Base-by-base conservation (phyloP, 2,888 invertebrate species). In the Drosophila barbarae region DNA sequence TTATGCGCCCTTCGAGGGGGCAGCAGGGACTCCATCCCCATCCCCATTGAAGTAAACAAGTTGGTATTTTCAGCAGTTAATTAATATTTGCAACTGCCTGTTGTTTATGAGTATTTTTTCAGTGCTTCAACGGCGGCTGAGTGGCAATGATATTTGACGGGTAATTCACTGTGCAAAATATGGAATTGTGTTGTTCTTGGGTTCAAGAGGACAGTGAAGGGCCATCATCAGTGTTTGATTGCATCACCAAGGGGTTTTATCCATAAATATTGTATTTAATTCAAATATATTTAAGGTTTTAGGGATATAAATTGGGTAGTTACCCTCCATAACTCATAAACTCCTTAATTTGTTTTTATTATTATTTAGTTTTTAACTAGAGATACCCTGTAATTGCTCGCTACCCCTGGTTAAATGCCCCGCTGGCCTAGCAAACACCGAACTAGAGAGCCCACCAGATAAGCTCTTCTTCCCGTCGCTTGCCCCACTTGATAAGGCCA, bases 61-160 rank as follows among this genome's bases (percentile, higher is more conserved):
- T 63, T 39, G 64, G 51, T 46, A 58, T 64, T 75, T 73, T 72
- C 74, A 72, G 69, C 71, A 82, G 71, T 78, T 78, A 78, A 78
- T 78, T 79, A 79, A 79, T 65, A 44, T 72, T 77, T 65, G 66
- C 36, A 34, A 41, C 42, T 42, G 52, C 36, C 59, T 38, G 41
- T 30, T 47, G 56, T 68, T 58, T 23, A 47, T 41, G 41, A 44
- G 55, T 46, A 42, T 63, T 47, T 71, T 56, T 51, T 23, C 32
- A 44, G 15, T 32, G 42, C n/a, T 51, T 12, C 36, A 63, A 60
- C 58, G 57, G 26, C n/a, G 36, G 26, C 15, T 44, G 61, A 64
- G 52, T 51, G 51, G 3, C 30, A 32, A 18, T 47, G 18, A 51
- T 49, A 26, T 28, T 35, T 32, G 32, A 58, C n/a, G 56, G 52